Base-by-base conservation (phyloP, 2,113 vertebrate species). In the Erpornis zantholeuca region DNA sequence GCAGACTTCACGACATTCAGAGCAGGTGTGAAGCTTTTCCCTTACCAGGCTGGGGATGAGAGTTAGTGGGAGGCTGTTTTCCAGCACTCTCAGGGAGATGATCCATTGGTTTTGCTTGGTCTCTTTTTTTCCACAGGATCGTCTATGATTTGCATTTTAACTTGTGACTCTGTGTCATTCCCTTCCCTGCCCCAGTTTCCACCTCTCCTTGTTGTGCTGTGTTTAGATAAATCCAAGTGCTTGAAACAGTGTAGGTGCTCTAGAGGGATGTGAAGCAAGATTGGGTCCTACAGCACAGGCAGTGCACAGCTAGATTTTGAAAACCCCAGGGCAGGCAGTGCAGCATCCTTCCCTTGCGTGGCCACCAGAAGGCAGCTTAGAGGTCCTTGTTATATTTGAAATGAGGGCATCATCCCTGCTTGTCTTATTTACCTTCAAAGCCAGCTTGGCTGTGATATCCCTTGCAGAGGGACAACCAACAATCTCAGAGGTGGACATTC, bases 1-100 rank as follows among this genome's bases (percentile, higher is more conserved):
- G 80, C 92, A 95, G 95, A 64, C 68, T 90, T 90, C 72, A 70
- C 6, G 12, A 80, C 76, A 83, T 81, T 80, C 38, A 63, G 64
- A 94, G 88, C 91, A 94, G 91, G 92, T 95, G 96, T 93, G 94
- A 97, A 90, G 80, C 79, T 86, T 66, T 88, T 95, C 42, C 83
- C 44, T 94, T 88, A 71, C 64, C 76, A 70, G 65, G 44, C 81
- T 96, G 78, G 28, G 29, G 27, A 87, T 68, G 81, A 28, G 77
- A 66, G 28, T 53, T 56, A 49, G 92, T 92, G 82, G 95, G 93
- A 94, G 61, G 87, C 75, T 92, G 73, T 89, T 96, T 96, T 86
- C 68, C 71, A 94, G 92, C 75, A 54, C 82, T 82, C 47, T 78
- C 22, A 70, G 31, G 81, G 52, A 80, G 56, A 75, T 40, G 47